Percentiles rank a stretch among this genome's conserved stretches.
These are phyloP conservation scores for Drepanosiphum platanoidis DNA, from an alignment of 2,888 invertebrate genomes.

Conservation along the genomic window DNA sequence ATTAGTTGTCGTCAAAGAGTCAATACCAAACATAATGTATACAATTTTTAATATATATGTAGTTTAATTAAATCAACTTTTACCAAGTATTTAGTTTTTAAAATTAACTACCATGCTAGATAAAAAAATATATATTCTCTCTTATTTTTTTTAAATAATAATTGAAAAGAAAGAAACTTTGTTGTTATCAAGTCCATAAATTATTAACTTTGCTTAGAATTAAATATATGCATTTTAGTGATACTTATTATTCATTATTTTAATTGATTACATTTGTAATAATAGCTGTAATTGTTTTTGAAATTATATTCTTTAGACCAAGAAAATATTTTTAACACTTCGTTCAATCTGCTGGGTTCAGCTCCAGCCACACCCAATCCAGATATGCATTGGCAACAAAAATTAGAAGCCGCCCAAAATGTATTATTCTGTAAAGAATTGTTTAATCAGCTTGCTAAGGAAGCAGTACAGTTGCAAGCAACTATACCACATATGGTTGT, in stretches of 20 bases:
- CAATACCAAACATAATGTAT: too few species aligned
- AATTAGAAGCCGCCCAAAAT: constrained; percentile 96
- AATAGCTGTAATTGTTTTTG: constrained; percentile 36
- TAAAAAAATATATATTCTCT: too few species aligned
- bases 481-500: constrained; percentile 97
- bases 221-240: neutral
- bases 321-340: constrained; percentile 87
- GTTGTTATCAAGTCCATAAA: neutral
- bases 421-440: constrained; percentile 96
- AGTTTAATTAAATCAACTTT: too few species aligned
- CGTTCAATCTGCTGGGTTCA: constrained; percentile 80
- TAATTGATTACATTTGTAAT: constrained; percentile 3
- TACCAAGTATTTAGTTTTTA: too few species aligned
- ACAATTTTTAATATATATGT: too few species aligned
- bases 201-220: neutral
- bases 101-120: too few species aligned
- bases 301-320: constrained; percentile 73
- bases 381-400: constrained; percentile 92
- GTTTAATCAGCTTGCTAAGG: constrained; percentile 91
- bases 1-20: too few species aligned
- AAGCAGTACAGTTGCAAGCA: constrained; percentile 92
- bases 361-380: constrained; percentile 78
- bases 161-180: neutral
- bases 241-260: neutral
- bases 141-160: too few species aligned